Percentiles rank a stretch among this genome's conserved stretches.
Conservation (phyloP, 2,113 vertebrate genomes). For the Gopherus flavomarginatus region DNA sequence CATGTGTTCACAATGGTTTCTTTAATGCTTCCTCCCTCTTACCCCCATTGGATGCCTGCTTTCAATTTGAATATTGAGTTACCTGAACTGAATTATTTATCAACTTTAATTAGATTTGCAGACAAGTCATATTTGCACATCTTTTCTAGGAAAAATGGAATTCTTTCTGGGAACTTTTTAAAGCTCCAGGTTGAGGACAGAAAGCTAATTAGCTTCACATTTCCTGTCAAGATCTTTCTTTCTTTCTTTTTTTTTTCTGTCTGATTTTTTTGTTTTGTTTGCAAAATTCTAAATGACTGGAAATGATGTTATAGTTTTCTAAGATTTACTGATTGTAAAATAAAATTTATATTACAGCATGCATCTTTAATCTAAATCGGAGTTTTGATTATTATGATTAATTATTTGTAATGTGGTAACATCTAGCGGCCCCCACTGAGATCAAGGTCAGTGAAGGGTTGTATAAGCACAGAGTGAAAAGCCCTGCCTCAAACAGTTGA, state of each 20-base stretch:
- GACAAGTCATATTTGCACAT: slow-evolving; percentile 65
- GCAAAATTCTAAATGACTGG: background rate
- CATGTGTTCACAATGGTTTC: slow-evolving; percentile 56
- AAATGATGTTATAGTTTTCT: background rate
- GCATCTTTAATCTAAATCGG: background rate
- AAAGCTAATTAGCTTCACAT: slow-evolving; percentile 56
- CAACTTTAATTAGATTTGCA: slow-evolving; percentile 70
- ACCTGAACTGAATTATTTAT: slow-evolving; percentile 74
- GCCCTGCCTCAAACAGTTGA: background rate
- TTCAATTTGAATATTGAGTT: slow-evolving; percentile 72
- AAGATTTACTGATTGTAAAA: background rate
- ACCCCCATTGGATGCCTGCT: slow-evolving; percentile 62
- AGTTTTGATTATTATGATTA: background rate
- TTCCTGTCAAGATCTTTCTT: slow-evolving; percentile 26
- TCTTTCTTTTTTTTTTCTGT: background rate
- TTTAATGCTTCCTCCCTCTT: slow-evolving; percentile 77
- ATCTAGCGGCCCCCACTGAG: background rate
- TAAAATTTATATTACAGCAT: background rate
- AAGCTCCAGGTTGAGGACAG: slow-evolving; percentile 37
- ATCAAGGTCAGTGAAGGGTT: background rate
- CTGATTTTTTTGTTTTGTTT: background rate
- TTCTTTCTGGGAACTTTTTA: slow-evolving; percentile 59
- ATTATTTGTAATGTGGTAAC: background rate
- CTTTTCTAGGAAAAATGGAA: slow-evolving; percentile 48
- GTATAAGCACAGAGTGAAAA: background rate